Evolutionary conservation across 2,113 vertebrate genomes (phyloP).

Genomic region (Heptranchias perlo): DNA sequence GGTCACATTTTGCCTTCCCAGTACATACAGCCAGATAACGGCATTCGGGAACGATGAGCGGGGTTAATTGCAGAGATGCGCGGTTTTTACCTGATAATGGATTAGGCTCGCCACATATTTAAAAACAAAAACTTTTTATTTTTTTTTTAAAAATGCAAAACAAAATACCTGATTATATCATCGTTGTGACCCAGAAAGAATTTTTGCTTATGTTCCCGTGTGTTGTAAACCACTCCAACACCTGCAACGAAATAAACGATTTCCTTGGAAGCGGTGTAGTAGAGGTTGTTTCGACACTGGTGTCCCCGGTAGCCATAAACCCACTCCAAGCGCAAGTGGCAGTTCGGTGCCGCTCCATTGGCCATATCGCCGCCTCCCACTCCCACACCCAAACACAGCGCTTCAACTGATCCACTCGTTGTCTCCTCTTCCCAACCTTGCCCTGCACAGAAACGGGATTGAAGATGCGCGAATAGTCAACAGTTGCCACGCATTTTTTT

Average conservation of each 20-base stretch:
- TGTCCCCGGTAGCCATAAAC: slow-evolving; percentile 97
- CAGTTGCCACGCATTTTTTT: slow-evolving; percentile 21
- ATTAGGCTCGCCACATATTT: background rate
- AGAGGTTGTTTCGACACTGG: slow-evolving; percentile 99
- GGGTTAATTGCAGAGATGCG: no score
- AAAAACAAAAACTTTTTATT: background rate
- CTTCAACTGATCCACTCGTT: slow-evolving; percentile 41
- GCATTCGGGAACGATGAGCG: background rate
- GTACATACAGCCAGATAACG: background rate
- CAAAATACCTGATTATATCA: slow-evolving; percentile 92
- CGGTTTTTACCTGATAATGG: background rate
- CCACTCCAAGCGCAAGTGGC: slow-evolving; percentile 96
- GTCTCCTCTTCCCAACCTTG: slow-evolving; percentile 45
- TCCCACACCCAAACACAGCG: slow-evolving; percentile 39
- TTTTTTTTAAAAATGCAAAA: background rate
- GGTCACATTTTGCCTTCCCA: background rate
- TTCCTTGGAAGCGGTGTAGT: slow-evolving; percentile 94
- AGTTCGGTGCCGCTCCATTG: slow-evolving; percentile 90
- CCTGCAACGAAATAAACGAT: slow-evolving; percentile 97
- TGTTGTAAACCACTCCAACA: slow-evolving; percentile 94
- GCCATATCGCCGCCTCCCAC: slow-evolving; percentile 70
- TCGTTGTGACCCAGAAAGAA: slow-evolving; percentile 97
- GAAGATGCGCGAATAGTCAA: slow-evolving; percentile 1
- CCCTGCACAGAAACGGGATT: no score
- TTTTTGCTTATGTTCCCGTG: slow-evolving; percentile 96